These are phyloP conservation scores for Pedionomus torquatus DNA, from an alignment of 2,113 vertebrate genomes.

Conservation along the genomic window DNA sequence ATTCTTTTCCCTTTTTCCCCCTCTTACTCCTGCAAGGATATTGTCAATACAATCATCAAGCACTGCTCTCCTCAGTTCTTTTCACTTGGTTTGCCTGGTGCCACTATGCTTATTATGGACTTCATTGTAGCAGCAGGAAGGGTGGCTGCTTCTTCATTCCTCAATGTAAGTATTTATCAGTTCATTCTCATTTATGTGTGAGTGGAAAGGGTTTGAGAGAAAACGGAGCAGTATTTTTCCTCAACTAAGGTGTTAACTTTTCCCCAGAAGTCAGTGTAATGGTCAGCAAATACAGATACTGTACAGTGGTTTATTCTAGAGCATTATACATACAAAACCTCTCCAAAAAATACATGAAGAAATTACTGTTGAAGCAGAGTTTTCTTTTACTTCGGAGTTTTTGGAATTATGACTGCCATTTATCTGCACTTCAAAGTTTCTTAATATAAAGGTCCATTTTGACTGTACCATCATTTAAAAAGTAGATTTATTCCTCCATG, in stretches of 20 bases:
- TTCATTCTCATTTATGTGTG: background rate
- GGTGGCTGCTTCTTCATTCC: conserved; percentile 93
- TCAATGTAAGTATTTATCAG: conserved; percentile 86
- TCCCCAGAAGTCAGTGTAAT: background rate
- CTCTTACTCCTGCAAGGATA: conserved; percentile 83
- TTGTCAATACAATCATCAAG: conserved; percentile 99
- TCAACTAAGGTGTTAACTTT: background rate
- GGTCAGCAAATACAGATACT: background rate
- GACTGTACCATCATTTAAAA: background rate
- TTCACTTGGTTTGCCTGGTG: conserved; percentile 94
- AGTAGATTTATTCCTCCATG: background rate
- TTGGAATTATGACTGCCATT: background rate
- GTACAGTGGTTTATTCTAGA: background rate
- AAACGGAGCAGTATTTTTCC: background rate
- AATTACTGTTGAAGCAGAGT: background rate
- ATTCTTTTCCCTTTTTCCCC: background rate
- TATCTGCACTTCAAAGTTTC: background rate
- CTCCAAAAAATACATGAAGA: background rate
- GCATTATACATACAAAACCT: background rate
- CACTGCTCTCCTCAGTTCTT: conserved; percentile 98
- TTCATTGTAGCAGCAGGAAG: conserved; percentile 95
- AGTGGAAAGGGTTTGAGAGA: background rate
- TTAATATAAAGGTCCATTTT: background rate
- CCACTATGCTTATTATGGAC: conserved; percentile 97
- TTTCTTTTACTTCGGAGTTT: background rate